Conservation (phyloP, 1,140 invertebrate genomes). For the Sesamia nonagrioides region DNA sequence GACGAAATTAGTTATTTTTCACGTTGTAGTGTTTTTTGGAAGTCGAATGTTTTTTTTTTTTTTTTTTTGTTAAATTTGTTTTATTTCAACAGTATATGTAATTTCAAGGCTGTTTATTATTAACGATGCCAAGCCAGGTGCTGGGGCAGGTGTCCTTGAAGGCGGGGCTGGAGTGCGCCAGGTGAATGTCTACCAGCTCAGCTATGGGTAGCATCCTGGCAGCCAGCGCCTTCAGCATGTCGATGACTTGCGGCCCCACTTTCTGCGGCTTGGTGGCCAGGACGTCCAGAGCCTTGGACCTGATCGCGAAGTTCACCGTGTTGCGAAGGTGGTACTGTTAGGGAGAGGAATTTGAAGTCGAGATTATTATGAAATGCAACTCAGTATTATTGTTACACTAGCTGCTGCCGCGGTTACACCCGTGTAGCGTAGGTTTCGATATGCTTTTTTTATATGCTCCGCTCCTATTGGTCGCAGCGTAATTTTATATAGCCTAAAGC, state of each 20-base stretch:
- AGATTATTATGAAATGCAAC: too few relatives aligned
- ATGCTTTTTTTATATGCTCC: too few relatives aligned
- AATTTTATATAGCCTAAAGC: too few relatives aligned
- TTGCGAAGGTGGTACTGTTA: conserved; percentile 77
- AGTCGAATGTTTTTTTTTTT: too few relatives aligned
- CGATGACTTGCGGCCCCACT: conserved; percentile 73
- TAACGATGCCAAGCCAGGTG: conserved; percentile 79
- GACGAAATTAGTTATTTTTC: too few relatives aligned
- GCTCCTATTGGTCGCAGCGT: too few relatives aligned
- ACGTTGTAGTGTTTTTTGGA: too few relatives aligned
- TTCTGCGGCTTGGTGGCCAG: conserved; percentile 70
- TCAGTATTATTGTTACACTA: too few relatives aligned
- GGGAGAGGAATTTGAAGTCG: conserved; percentile 1
- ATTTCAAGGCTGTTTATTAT: conserved; percentile 77
- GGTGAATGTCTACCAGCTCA: conserved; percentile 74
- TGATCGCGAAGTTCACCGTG: conserved; percentile 74
- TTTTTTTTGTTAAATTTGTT: too few relatives aligned
- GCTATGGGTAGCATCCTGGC: conserved; percentile 69
- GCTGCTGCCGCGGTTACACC: too few relatives aligned
- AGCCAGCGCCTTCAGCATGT: conserved; percentile 72
- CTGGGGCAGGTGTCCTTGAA: conserved; percentile 76
- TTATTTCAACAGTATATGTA: too few relatives aligned
- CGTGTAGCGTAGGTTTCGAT: too few relatives aligned
- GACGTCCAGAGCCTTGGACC: conserved; percentile 62
- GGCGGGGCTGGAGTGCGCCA: conserved; percentile 74